A percentile compares a stretch with the other conserved stretches of the same genome.
These are phyloP conservation scores for Pitta sordida DNA, from an alignment of 2,113 vertebrate species.

Conservation along the genomic window DNA sequence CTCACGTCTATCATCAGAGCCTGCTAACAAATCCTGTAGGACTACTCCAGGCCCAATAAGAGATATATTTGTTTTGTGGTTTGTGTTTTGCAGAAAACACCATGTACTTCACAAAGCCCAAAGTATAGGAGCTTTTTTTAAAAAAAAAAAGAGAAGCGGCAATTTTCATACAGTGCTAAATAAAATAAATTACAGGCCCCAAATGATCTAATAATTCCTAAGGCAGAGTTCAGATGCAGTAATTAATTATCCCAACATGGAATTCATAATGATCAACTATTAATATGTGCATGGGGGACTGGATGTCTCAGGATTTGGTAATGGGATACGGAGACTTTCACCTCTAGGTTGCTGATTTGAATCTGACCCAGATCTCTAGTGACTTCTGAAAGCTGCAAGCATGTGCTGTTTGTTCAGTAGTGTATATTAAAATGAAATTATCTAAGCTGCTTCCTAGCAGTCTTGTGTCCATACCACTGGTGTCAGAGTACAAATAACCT, in stretches of 20 bases:
- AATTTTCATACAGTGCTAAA: constrained; percentile 59
- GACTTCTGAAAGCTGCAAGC: constrained; percentile 52
- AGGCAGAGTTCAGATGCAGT: constrained; percentile 49
- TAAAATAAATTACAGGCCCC: constrained; percentile 59
- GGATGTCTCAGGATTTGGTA: constrained; percentile 66
- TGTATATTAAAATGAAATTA: constrained; percentile 15
- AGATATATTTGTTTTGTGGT: constrained; percentile 60
- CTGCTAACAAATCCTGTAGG: constrained; percentile 50
- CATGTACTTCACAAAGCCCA: constrained; percentile 25
- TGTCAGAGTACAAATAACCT: neutral
- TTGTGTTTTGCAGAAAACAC: constrained; percentile 53
- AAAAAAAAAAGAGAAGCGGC: neutral
- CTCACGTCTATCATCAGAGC: constrained; percentile 38
- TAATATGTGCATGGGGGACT: constrained; percentile 65
- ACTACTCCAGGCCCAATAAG: constrained; percentile 30
- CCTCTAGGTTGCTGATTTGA: constrained; percentile 67
- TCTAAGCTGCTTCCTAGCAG: constrained; percentile 10
- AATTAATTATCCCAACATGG: constrained; percentile 62
- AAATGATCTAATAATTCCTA: constrained; percentile 54
- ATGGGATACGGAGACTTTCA: constrained; percentile 63
- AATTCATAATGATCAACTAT: constrained; percentile 58
- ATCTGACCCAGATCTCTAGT: constrained; percentile 66
- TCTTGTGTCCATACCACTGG: neutral
- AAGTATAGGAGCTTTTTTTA: neutral
- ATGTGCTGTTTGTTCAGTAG: constrained; percentile 47